Evolutionary conservation across 2,797 vertebrate genomes (phyloP).

Genomic region (Cryptoblepharus egeriae): DNA sequence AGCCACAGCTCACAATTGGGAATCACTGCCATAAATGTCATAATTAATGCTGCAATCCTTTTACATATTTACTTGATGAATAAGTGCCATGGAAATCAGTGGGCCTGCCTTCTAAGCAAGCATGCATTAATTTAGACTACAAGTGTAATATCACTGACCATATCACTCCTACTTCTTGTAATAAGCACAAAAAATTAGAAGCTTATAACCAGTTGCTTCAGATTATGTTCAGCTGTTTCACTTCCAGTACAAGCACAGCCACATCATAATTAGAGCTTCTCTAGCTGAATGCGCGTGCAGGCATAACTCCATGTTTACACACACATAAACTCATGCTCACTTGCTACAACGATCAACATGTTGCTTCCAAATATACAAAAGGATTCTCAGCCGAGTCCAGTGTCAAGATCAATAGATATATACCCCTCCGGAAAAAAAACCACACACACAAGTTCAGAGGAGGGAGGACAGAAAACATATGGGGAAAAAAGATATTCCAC

Average conservation of each 20-base stretch:
- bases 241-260: conserved; percentile 43
- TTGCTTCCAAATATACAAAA: conserved; percentile 27
- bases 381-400: conserved; percentile 20
- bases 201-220: conserved; percentile 57
- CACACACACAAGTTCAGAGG: conserved; percentile 33
- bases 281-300: conserved; percentile 17
- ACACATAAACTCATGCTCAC: conserved; percentile 20
- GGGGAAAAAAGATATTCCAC: conserved; percentile 40
- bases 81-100: not conserved
- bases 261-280: conserved; percentile 45
- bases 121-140: not conserved
- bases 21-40: not conserved
- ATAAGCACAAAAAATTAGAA: not conserved
- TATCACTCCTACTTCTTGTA: conserved; percentile 12
- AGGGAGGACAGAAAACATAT: not conserved
- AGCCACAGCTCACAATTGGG: too few species aligned
- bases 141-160: conserved; percentile 14
- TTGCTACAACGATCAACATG: conserved; percentile 19
- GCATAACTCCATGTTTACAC: conserved; percentile 30
- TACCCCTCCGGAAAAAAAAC: not conserved
- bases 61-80: not conserved
- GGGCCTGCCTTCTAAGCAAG: not conserved
- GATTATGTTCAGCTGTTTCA: conserved; percentile 64
- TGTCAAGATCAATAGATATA: conserved; percentile 28
- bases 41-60: not conserved